Base-by-base conservation (phyloP, 2,113 vertebrate species). In the Entosphenus tridentatus region DNA sequence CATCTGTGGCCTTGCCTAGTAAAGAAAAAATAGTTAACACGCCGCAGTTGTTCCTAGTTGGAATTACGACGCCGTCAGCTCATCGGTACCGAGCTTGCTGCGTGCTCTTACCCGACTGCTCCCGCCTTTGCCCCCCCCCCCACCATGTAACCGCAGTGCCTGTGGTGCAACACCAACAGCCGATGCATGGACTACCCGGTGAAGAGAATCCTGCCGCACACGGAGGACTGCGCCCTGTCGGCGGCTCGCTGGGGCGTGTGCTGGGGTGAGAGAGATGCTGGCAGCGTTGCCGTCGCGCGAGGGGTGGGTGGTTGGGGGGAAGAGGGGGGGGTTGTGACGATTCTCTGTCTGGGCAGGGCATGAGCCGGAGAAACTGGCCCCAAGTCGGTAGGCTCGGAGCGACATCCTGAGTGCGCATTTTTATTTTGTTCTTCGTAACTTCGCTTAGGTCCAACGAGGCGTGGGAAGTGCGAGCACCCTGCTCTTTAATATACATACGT, bases 241-340 rank as follows among this genome's bases (percentile, higher is more conserved):
- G 82, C 86, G 1, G 88, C 92, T 0, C 86, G 89, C 70, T 96
- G 92, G 92, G 91, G 92, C 1, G 82, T 87, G 11, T 96, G 90
- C 81, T 86, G 84, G 83, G 87, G 89, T 97, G 76, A 88, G 86
- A 39, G 21, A 39, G 39, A 39, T 39, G 39, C 39, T 39, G 39
- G 39, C 39, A 2, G 39, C 39, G 39, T 39, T 39, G 39, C 39
- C 39, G 39, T 39, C 39, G 39, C 39, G 39, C 39, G 39, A 5
- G 39, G 39, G 39, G 6, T 39, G 39, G 39, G 39, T 39, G 39
- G 39, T 39, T 39, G 4, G 39, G 39, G 39, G 39, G 21, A 21
- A 21, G 21, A 21, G 21, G 21, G 21, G 21, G 21, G 21, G 21
- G 21, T 21, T 21, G 21, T 21, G 21, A 21, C 21, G 21, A 21